These are phyloP conservation scores for Drosophila busckii DNA, from an alignment of 1,140 invertebrate species.

Conservation along the genomic window DNA sequence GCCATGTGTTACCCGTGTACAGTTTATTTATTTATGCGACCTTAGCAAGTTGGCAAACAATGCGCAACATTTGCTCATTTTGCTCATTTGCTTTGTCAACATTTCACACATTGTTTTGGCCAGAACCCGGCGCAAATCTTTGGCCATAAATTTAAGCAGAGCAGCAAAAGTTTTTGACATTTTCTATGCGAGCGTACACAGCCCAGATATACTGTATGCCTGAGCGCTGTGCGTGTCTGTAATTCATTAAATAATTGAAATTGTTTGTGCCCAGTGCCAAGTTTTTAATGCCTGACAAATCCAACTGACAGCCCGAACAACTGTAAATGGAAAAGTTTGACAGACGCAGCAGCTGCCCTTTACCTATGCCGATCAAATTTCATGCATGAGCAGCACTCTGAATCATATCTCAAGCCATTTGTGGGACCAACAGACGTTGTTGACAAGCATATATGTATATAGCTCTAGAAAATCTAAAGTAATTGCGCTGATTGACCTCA, in stretches of 20 bases:
- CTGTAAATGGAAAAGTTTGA: conserved; percentile 9
- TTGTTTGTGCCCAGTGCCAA: conserved; percentile 31
- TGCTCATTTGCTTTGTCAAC: conserved; percentile 67
- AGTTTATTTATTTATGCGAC: conserved; percentile 62
- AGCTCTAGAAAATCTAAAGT: conserved; percentile 41
- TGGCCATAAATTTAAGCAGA: conserved; percentile 56
- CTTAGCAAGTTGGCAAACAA: conserved; percentile 54
- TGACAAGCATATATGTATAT: conserved; percentile 3
- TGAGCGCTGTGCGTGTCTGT: not conserved
- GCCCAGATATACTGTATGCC: not conserved
- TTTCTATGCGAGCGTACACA: conserved; percentile 12
- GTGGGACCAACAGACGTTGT: not conserved
- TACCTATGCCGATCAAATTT: not conserved
- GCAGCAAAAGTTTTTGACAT: conserved; percentile 57
- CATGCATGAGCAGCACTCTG: no score
- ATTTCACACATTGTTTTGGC: conserved; percentile 50
- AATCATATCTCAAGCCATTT: not conserved
- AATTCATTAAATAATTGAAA: conserved; percentile 58
- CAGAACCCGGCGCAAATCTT: conserved; percentile 32
- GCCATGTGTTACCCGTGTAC: conserved; percentile 64
- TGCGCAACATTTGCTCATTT: conserved; percentile 49
- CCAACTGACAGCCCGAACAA: conserved; percentile 25
- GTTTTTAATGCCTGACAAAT: conserved; percentile 44
- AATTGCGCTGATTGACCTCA: conserved; percentile 68
- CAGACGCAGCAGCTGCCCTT: no score